Conservation (phyloP, 2,888 invertebrate genomes). For the Teleiodes luculella region DNA sequence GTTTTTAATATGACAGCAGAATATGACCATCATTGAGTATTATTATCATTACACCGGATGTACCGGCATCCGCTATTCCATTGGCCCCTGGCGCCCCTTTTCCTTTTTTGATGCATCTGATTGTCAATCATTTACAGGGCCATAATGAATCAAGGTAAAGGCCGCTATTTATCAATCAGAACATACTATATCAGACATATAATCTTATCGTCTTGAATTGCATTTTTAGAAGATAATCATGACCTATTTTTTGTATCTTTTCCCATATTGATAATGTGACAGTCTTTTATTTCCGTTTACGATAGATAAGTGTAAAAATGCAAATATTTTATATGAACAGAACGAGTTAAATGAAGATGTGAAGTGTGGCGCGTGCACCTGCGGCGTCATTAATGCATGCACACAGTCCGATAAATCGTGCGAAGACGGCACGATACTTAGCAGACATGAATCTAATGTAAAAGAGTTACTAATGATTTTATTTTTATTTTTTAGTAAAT, state of each 20-base stretch:
- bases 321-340: neutral
- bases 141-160: neutral
- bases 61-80: neutral
- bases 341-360: neutral
- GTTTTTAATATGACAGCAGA: no score
- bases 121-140: neutral
- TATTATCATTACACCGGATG: constrained; percentile 11
- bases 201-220: constrained; percentile 23
- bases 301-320: neutral
- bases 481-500: neutral
- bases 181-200: constrained; percentile 9
- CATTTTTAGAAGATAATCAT: constrained; percentile 22
- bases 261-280: constrained; percentile 9
- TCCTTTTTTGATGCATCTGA: neutral
- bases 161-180: constrained; percentile 12
- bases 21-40: no score
- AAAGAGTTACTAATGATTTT: neutral
- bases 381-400: neutral
- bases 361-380: neutral
- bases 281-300: neutral
- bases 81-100: neutral
- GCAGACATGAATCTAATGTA: neutral
- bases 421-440: neutral
- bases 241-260: constrained; percentile 30
- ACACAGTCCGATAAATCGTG: neutral